Conservation (phyloP, 2,888 invertebrate species). For the Meiosimyza platycephala region DNA sequence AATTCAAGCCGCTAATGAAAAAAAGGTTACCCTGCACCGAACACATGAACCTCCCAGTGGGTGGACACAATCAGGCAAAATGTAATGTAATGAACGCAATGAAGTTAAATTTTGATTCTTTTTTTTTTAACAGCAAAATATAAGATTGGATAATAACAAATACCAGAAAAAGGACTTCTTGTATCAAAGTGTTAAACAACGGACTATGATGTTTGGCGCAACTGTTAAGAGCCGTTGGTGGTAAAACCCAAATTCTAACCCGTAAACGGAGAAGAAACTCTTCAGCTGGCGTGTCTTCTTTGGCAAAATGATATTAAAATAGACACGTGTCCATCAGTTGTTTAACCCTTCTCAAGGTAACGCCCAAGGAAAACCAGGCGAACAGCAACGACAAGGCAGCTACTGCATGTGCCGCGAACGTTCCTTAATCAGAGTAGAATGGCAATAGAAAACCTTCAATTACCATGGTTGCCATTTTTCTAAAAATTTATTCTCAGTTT, state of each 20-base stretch:
- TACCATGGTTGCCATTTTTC: no score
- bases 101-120: not conserved
- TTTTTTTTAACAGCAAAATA: constrained; percentile 5
- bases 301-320: constrained; percentile 48
- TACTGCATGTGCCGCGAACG: not conserved
- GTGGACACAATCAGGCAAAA: constrained; percentile 29
- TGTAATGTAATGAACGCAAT: not conserved
- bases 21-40: constrained; percentile 18
- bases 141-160: not conserved
- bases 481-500: no score
- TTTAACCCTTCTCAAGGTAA: constrained; percentile 69
- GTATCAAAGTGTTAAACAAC: constrained; percentile 21
- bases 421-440: no score
- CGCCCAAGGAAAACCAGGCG: constrained; percentile 67
- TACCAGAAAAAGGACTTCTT: constrained; percentile 10
- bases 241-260: constrained; percentile 41
- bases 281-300: constrained; percentile 23
- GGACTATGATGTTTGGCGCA: constrained; percentile 1
- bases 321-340: constrained; percentile 67
- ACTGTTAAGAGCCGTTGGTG: constrained; percentile 15
- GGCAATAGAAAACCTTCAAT: no score
- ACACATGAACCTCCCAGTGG: constrained; percentile 41
- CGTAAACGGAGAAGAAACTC: constrained; percentile 37
- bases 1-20: not conserved
- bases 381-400: constrained; percentile 48